These are phyloP conservation scores for Artibeus lituratus DNA, from an alignment of 2,797 vertebrate species.

Conservation along the genomic window DNA sequence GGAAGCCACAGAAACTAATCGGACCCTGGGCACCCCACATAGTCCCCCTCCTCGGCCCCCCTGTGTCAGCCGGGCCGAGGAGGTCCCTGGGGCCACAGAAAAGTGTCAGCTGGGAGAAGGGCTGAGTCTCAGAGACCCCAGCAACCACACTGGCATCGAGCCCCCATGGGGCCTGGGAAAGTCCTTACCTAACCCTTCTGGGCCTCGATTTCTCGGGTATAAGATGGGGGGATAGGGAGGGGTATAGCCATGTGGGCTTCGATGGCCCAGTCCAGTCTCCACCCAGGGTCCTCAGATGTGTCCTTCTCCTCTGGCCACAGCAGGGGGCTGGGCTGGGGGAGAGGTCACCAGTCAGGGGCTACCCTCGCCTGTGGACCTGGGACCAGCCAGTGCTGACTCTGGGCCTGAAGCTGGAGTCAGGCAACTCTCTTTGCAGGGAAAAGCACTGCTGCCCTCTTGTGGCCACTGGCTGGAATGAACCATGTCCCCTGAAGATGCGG, in stretches of 20 bases:
- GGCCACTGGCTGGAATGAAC: constrained; percentile 63
- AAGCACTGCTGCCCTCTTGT: constrained; percentile 78
- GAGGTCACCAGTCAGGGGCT: fast-evolving
- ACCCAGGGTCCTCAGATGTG: not conserved
- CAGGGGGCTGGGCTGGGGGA: fast-evolving
- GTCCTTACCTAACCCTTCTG: fast-evolving
- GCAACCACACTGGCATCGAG: fast-evolving
- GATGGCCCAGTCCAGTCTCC: not conserved
- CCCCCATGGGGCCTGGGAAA: fast-evolving
- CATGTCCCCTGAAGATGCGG: fast-evolving
- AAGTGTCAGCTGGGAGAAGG: not conserved
- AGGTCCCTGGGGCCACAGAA: too few species aligned
- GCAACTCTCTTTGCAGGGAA: not conserved
- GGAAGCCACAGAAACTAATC: not conserved
- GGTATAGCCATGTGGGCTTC: fast-evolving
- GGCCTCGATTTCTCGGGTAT: not conserved
- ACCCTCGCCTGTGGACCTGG: not conserved
- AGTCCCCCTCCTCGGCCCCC: fast-evolving
- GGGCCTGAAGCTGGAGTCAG: fast-evolving
- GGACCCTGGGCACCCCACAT: fast-evolving
- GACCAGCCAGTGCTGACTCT: fast-evolving
- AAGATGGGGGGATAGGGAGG: too few species aligned
- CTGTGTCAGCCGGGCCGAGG: not conserved
- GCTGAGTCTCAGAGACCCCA: not conserved
- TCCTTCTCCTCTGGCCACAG: not conserved